Base-by-base conservation (phyloP, 2,797 vertebrate genomes). In the Pangasius krempfi region DNA sequence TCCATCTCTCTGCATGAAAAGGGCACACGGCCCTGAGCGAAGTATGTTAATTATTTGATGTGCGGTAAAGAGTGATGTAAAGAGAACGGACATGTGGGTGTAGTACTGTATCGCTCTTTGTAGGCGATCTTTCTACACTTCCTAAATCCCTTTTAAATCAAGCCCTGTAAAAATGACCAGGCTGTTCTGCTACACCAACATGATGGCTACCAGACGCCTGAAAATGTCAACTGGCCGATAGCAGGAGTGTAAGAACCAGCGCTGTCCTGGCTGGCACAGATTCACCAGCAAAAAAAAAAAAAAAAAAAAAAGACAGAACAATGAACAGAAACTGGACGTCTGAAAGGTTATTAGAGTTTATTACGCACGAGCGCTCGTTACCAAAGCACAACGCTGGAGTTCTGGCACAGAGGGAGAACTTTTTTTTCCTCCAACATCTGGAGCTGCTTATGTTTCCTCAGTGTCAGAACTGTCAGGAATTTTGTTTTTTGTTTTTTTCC, bases 291-390 rank as follows among this genome's bases (percentile, higher is more conserved):
- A 30, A 70, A 64, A 14, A 30, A 54, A 44, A 12, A 68, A 68
- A 50, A 68, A n/a, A 68, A 64, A 33, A 84, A 68, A 52, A 85
- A 5, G 3, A 27, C 8, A 20, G 60, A 79, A 87, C 75, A 87
- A 80, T 66, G 75, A 80, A 82, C 86, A 87, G 85, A 72, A 87
- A 82, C 86, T 87, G 86, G 64, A 70, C 54, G 44, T 40, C 50
- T 47, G 33, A 86, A 75, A 54, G 52, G n/a, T 54, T 44, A 62
- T 75, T 44, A 60, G 37, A 20, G 33, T 62, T 62, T 75, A 60
- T 86, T 86, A 86, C 7, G 18, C 72, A 86, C 56, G 47, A 75
- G 37, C 1, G 50, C 64, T 85, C 47, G 58, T 44, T 76, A 75
- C 37, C 8, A 25, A 20, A 75, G 52, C 50, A 27, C 33, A 50